Evolutionary conservation across 2,113 vertebrate genomes (phyloP).

Genomic region (Jacana jacana): DNA sequence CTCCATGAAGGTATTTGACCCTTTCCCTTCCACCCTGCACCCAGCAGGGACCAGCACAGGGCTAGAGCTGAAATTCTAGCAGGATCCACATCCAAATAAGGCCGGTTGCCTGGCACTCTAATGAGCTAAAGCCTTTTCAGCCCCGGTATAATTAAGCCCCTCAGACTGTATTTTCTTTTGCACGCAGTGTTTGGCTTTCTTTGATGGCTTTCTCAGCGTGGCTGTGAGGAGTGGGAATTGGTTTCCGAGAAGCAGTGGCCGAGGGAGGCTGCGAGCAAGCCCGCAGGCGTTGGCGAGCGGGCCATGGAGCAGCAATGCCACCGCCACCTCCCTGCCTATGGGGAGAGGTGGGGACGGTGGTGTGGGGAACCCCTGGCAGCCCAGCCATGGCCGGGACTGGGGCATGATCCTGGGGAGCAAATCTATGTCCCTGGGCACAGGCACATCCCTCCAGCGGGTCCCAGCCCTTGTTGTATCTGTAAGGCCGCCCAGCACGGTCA

Average conservation of each 20-base stretch:
- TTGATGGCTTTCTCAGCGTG: slow-evolving; percentile 30
- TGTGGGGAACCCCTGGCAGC: neutral
- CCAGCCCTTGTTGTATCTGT: accelerated
- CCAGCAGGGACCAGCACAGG: neutral
- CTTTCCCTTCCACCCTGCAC: neutral
- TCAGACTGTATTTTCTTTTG: slow-evolving; percentile 46
- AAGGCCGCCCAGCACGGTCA: neutral
- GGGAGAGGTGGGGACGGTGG: accelerated
- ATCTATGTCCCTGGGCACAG: accelerated
- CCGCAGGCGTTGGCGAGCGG: accelerated
- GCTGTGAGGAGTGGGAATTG: neutral
- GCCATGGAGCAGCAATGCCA: accelerated
- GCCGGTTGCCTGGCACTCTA: slow-evolving; percentile 3
- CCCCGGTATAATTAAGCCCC: slow-evolving; percentile 47
- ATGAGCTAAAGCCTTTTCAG: slow-evolving; percentile 50
- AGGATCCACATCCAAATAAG: neutral
- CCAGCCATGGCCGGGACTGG: accelerated
- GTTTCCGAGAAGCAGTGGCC: neutral
- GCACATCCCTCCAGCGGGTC: neutral
- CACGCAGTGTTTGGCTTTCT: neutral
- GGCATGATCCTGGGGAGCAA: neutral
- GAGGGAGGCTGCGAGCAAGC: neutral
- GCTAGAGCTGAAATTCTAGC: neutral
- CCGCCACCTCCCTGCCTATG: accelerated
- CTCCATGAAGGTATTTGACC: accelerated